Percentiles rank a stretch among this genome's conserved stretches.
phyloP scores from a whole-genome alignment of 2,797 vertebrate species.

The Ibycter americanus region DNA sequence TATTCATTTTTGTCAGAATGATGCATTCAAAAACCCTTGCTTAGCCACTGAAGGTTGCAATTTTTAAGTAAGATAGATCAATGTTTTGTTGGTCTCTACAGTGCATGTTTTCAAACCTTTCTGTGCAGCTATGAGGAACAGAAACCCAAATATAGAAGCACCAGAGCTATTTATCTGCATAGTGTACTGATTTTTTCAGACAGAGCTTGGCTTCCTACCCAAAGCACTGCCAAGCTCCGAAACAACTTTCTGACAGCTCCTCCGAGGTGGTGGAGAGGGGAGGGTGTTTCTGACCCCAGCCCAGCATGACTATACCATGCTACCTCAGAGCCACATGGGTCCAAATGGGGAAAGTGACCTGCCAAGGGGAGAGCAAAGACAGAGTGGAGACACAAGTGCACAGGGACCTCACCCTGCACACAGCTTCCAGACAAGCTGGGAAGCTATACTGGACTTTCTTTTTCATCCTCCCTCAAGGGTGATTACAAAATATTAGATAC shows the following conservation, averaged over 20 bases:
- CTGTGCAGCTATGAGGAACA: background rate
- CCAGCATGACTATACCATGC: background rate
- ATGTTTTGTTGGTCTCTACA: background rate
- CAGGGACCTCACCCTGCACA: background rate
- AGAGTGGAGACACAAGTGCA: background rate
- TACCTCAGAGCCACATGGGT: background rate
- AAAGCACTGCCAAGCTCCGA: background rate
- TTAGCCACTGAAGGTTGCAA: background rate
- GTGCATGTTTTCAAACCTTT: background rate
- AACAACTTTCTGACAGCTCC: background rate
- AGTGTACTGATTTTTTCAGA: background rate
- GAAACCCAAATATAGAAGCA: constrained; percentile 9
- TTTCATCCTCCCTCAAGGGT: background rate
- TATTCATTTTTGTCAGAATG: background rate
- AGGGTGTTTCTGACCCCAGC: background rate
- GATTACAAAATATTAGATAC: background rate
- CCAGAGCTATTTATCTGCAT: background rate
- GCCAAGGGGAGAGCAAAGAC: background rate
- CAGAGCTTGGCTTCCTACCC: background rate
- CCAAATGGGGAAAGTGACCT: background rate
- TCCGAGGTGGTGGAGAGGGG: background rate
- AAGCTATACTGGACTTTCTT: background rate
- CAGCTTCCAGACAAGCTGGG: background rate
- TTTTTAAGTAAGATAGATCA: background rate
- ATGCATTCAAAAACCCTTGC: background rate